Evolutionary conservation across 2,888 invertebrate genomes (phyloP), one percentile per base, ranked within the genome.

Genomic region (Eristalinus aeneus): DNA sequence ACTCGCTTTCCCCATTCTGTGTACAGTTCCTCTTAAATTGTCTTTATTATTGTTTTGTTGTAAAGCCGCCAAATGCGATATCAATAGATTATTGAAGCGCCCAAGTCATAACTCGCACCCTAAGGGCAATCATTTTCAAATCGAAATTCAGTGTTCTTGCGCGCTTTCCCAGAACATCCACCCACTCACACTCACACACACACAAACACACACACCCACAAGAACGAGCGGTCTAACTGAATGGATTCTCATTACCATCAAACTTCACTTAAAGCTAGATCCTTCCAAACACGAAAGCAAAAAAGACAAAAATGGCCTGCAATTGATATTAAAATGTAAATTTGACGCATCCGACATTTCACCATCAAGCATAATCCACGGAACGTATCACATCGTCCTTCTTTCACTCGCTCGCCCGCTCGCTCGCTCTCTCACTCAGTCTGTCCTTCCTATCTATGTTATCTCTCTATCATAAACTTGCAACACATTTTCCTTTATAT

Each of bases 401-500:
- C 63, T 36, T 65, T n/a, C 39, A 39, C 39, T 39, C 39, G 46
- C 46, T 46, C 39, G 39, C 58, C 20, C 32, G 31, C 39, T 69
- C 56, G 31, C 61, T 87, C 81, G 78, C 67, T 77, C 82, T 88
- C 88, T 16, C 46, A 16, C 46, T 46, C 46, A 46, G 46, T 46
- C 46, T 46, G 46, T 46, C 46, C 46, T 16, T 16, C 61, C 63
- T 54, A 61, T 85, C 67, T 79, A 67, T 82, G 64, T 87, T 58
- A 74, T 63, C 68, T 79, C 11, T 79, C 64, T 78, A 72, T 77
- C 76, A 76, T 79, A 72, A 85, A 82, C 83, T 88, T 84, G 75
- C 88, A 88, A 80, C 75, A 80, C 75, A 76, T 80, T 76, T 75
- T 73, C 58, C 69, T 75, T 74, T 81, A 69, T 86, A 73, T 77